These are phyloP conservation scores for Imbricaverruca yamaguchii DNA, from an alignment of 2,888 invertebrate species.

Conservation along the genomic window DNA sequence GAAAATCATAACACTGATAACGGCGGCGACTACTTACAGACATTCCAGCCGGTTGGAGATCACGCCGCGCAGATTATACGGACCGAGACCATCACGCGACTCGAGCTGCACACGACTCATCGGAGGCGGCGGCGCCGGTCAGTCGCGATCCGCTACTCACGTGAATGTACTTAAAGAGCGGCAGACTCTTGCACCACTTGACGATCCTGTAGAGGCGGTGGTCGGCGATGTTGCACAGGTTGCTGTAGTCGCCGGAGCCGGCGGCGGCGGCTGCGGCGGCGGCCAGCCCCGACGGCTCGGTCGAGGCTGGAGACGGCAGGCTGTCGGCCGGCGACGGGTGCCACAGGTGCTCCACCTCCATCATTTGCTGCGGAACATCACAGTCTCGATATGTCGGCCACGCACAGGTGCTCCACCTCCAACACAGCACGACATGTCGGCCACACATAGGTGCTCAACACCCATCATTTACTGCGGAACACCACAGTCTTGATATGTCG, in stretches of 20 bases:
- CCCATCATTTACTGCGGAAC: constrained; percentile 77
- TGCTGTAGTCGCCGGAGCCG: constrained; percentile 61
- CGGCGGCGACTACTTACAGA: too few species aligned
- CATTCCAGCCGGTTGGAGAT: too few species aligned
- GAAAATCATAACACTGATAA: too few species aligned
- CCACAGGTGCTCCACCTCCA: constrained; percentile 94
- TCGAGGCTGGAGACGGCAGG: constrained; percentile 41
- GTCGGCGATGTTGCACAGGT: constrained; percentile 89
- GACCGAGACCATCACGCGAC: too few species aligned
- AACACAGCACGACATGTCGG: too few species aligned
- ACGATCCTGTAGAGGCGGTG: constrained; percentile 93
- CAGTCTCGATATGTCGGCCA: too few species aligned
- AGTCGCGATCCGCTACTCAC: constrained; percentile 48
- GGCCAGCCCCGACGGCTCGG: constrained; percentile 27
- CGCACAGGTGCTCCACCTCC: too few species aligned
- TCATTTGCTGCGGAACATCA: constrained; percentile 62
- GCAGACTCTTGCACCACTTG: constrained; percentile 96
- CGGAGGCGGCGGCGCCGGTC: too few species aligned
- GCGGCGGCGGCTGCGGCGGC: constrained; percentile 45
- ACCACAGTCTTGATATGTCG: too few species aligned
- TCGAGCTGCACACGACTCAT: too few species aligned
- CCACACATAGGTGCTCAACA: constrained; percentile 74
- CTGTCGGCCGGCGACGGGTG: constrained; percentile 51
- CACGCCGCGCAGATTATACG: too few species aligned
- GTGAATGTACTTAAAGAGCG: constrained; percentile 91